Evolutionary conservation across 2,888 invertebrate genomes (phyloP), one percentile per base, ranked within the genome.

Genomic region (Tetropium fuscum): DNA sequence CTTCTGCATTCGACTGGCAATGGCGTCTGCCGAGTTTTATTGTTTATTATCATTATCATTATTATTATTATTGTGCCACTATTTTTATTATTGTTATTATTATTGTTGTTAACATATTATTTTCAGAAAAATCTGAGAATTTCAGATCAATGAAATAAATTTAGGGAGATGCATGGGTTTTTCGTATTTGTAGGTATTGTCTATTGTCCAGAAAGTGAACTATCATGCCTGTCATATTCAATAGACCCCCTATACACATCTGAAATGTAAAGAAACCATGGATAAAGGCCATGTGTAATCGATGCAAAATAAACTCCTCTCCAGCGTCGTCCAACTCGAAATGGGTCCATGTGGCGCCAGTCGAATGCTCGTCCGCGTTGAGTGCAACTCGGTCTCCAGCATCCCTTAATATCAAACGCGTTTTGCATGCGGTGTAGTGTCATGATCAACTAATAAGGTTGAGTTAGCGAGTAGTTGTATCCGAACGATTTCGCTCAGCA

Each of bases 311-410:
- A 66, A 64, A 64, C 63, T 65, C 59, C 68, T 60, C 60, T 27
- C 30, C 19, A 55, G 53, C 60, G 68, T 72, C 70, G 64, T 69
- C 65, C 57, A 55, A 58, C 56, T 60, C 69, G n/a, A 30, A 55
- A 20, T 43, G 48, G 72, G 71, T 68, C 73, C 74, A 74, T 74
- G 74, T 73, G 74, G 74, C 74, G 74, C 74, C 74, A 74, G 74
- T 74, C 63, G 69, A 36, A 70, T 69, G 68, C 66, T 64, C 67
- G 71, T 67, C 67, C 69, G 66, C 69, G 70, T 61, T 60, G 57
- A 62, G 48, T 40, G 54, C 58, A 58, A 40, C 58, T 55, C 54
- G 40, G 8, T 48, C 48, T 16, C 11, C 55, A 45, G 55, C 45
- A 55, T 45, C 45, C 47, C 43, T 13, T 44, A 36, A 34, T 53